Evolutionary conservation across 2,797 vertebrate species (phyloP), one percentile per base, ranked within the genome.

Genomic region (Anguilla obscura): DNA sequence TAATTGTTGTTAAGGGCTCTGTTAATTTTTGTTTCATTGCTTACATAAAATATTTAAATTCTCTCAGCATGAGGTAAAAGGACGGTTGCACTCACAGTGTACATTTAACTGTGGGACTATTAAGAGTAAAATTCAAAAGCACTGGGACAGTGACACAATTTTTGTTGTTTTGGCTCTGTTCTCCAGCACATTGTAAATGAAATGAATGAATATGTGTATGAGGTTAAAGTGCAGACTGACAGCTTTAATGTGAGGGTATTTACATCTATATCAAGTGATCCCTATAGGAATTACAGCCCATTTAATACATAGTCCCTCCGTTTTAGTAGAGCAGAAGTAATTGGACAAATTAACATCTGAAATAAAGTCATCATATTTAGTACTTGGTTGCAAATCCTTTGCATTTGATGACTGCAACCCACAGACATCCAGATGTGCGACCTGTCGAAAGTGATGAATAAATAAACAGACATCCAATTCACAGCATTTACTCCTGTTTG

Each of bases 341-440:
- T 52, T 52, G 50, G 50, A 52, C 9, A 52, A 52, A 52, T 52
- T 52, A 52, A 52, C 50, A 52, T 52, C 50, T 52, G 50, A 52
- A 12, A 52, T 52, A 52, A 52, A 52, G 58, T 60, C 58, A 18
- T 60, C 58, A 18, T 60, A 16, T 60, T 60, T 83, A 86, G 74
- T 86, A 88, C 85, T 86, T 86, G 85, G 74, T 88, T 86, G 85
- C 56, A 88, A 86, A 88, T 88, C 56, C 71, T 88, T 88, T 86
- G 54, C 85, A 89, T 74, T 84, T 76, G 82, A 89, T 83, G 74
- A 89, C 87, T 88, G 88, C 86, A 52, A 12, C 50, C 50, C 50
- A 52, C 10, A 52, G 50, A 52, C 50, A 52, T 12, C 7, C 50
- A 52, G 50, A 52, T 52, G 10, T 1, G 50, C 10, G 9, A 52